Evolutionary conservation across 1,140 invertebrate genomes (phyloP), one percentile per base, ranked within the genome.

Genomic region (Tribolium madens): DNA sequence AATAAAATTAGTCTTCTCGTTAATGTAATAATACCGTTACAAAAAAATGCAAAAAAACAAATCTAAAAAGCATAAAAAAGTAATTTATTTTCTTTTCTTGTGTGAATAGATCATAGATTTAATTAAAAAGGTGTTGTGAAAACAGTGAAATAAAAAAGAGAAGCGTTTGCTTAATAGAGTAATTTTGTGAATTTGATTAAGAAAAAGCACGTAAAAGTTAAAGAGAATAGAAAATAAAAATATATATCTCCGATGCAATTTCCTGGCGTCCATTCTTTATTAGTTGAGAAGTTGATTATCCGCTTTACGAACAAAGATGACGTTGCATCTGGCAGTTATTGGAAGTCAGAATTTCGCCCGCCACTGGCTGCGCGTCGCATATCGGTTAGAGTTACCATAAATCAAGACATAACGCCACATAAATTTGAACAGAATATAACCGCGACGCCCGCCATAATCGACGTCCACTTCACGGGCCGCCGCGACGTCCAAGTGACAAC

Each of bases 341-440:
- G 52, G 17, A 21, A 21, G 14, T 42, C 14, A 1, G 52, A 18
- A 17, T 21, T 57, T 57, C 52, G 52, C 17, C 52, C 68, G 68
- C 72, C 73, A 36, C 72, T 69, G 36, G 73, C 18, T 76, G 31
- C 70, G 76, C 74, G 69, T 52, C 76, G 50, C 75, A 72, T 75
- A 81, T 81, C 76, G 79, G 81, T 76, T 81, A 76, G 79, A 76
- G 68, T 79, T 79, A 73, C 79, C 81, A 83, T 84, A 84, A 84
- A 84, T 84, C 79, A 81, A 72, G 72, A 46, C 73, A 83, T 78
- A 82, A 84, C 83, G 81, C 80, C 73, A 83, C 83, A 84, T 84
- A 84, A 84, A 84, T 84, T 82, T 81, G 79, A 76, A 72, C 76
- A 71, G 78, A 76, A 79, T 83, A 83, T 78, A 82, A 82, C 81